Percentiles rank a stretch among this genome's conserved stretches.
These are phyloP conservation scores for Zaprionus gabonicus DNA, from an alignment of 1,140 invertebrate species.

Conservation along the genomic window DNA sequence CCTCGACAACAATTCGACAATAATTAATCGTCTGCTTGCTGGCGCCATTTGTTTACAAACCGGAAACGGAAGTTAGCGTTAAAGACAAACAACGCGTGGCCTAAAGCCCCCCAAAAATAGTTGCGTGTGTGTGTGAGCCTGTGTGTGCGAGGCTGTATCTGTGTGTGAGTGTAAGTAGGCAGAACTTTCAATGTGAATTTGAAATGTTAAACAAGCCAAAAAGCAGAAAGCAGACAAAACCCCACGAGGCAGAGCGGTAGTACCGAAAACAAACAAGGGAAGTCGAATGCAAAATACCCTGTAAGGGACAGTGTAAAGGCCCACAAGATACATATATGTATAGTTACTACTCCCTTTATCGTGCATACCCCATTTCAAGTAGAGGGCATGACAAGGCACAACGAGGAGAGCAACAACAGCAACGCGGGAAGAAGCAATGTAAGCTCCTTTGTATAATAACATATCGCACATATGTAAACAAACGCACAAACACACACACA, in stretches of 20 bases:
- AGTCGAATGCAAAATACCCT: neutral
- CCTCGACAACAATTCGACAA: slow-evolving; percentile 69
- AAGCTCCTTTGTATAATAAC: slow-evolving; percentile 63
- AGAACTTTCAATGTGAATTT: slow-evolving; percentile 60
- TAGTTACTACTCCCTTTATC: neutral
- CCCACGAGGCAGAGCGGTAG: neutral
- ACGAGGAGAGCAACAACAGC: slow-evolving; percentile 24
- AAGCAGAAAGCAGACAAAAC: slow-evolving; percentile 6
- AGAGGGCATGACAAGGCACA: neutral
- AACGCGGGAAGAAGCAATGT: slow-evolving; percentile 37
- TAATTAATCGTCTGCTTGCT: slow-evolving; percentile 73
- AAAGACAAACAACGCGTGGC: slow-evolving; percentile 58
- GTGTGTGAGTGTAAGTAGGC: slow-evolving; percentile 4
- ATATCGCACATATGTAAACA: slow-evolving; percentile 62
- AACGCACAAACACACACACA: slow-evolving; percentile 14
- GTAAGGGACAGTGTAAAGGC: neutral
- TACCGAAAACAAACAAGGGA: neutral
- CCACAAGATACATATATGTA: too few species aligned
- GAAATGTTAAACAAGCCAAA: slow-evolving; percentile 58
- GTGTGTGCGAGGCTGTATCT: neutral
- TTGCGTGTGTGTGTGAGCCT: neutral
- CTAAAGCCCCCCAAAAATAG: slow-evolving; percentile 6
- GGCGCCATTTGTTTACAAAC: slow-evolving; percentile 78
- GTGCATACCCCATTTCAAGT: neutral
- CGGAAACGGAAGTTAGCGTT: slow-evolving; percentile 74